Base-by-base conservation (phyloP, 64 coral and sea anemone genomes). In the Cladopsammia gracilis region DNA sequence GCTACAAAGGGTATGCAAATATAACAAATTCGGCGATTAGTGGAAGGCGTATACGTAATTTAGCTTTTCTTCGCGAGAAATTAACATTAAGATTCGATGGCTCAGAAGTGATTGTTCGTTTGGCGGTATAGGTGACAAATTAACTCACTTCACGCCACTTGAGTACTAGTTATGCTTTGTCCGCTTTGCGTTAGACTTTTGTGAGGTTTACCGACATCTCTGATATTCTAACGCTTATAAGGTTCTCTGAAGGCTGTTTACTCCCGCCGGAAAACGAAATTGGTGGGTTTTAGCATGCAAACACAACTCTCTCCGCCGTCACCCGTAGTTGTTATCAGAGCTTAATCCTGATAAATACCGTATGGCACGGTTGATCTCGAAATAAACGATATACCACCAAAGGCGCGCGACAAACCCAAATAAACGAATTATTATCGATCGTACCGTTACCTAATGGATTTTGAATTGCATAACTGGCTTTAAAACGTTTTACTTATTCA, bases 1-100 rank as follows among this genome's bases (percentile, higher is more conserved):
- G 61, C 22, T 54, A 86, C 91, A 91, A 90, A 82, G 62, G 77
- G 70, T 93, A 96, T 96, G 90, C 90, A 96, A 93, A 96, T 90
- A 93, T 7, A 92, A 89, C 86, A 80, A 96, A 92, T 88, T 64
- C 59, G 84, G 72, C 64, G 85, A 96, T 94, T 94, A 94, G 87
- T 49, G 61, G 20, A 76, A 56, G 77, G 78, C 88, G 92, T 94
- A 89, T 89, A 84, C 89, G 79, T 85, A 89, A 94, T 94, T 94
- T 87, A 82, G 82, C 71, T 57, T 94, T 94, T 94, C 86, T 89
- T 89, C 92, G 88, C 53, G 46, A 74, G 34, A 56, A 94, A 94
- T 89, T 89, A 89, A 89, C 77, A 79, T 89, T 80, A 82, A 82
- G 87, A 89, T 73, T 84, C 60, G 44, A 66, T 46, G 18, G 54